phyloP scores from a whole-genome alignment of 1,140 invertebrate genomes.

The Brachionus paranguensis region DNA sequence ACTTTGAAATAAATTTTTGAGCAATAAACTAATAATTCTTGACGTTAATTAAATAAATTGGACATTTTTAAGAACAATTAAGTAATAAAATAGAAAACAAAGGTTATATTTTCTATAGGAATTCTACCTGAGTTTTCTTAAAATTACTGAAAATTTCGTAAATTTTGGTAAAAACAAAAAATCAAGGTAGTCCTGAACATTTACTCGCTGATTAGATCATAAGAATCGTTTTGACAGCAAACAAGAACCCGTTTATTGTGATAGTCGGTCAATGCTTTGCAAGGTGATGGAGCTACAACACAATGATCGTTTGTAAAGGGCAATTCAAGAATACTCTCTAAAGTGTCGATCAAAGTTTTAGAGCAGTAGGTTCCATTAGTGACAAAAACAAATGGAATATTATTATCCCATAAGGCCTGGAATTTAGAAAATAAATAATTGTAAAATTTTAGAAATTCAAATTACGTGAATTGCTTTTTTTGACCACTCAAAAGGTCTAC shows the following conservation, averaged over 20 bases:
- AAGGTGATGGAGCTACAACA: slow-evolving; percentile 37
- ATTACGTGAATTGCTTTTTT: slow-evolving; percentile 24
- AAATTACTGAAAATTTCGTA: not conserved
- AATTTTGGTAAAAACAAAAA: no score
- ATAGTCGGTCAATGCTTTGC: slow-evolving; percentile 9
- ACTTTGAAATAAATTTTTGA: no score
- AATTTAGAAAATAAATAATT: not conserved
- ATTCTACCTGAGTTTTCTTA: not conserved
- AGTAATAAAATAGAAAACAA: no score
- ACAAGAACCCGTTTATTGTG: slow-evolving; percentile 26
- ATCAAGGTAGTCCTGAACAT: not conserved
- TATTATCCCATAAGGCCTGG: slow-evolving; percentile 11
- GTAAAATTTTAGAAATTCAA: no score
- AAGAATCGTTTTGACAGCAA: slow-evolving; percentile 33
- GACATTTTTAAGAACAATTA: no score
- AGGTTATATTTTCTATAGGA: no score
- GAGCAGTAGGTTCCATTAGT: slow-evolving; percentile 34
- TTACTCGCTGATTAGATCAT: slow-evolving; percentile 29
- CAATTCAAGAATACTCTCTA: not conserved
- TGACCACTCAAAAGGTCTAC: slow-evolving; percentile 31
- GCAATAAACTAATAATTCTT: no score
- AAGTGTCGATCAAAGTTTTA: not conserved
- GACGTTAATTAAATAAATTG: no score
- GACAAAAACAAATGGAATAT: slow-evolving; percentile 39
- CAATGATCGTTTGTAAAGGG: slow-evolving; percentile 28